Conservation (phyloP, 2,888 invertebrate genomes). For the Scaptomyza polygonia region DNA sequence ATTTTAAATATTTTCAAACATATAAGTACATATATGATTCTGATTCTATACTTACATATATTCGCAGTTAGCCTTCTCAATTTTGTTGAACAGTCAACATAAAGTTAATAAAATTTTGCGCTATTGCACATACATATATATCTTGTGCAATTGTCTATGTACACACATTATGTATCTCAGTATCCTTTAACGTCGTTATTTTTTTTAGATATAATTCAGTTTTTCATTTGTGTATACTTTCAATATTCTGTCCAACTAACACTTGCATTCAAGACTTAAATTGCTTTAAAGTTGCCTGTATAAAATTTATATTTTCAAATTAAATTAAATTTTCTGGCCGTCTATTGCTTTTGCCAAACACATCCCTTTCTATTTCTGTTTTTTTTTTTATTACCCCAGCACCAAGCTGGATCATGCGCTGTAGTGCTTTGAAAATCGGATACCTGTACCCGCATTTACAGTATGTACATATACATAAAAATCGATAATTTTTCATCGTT, state of each 20-base stretch:
- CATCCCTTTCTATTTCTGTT: slow-evolving; percentile 5
- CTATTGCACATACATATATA: not conserved
- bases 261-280: not conserved
- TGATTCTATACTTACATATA: slow-evolving; percentile 3
- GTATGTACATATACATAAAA: not conserved
- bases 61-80: not conserved
- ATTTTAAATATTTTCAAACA: not conserved
- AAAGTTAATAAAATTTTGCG: not conserved
- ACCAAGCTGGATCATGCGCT: slow-evolving; percentile 6
- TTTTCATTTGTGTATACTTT: not conserved
- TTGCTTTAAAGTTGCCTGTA: not conserved
- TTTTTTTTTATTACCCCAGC: not conserved
- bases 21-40: not conserved
- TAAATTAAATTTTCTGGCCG: not conserved
- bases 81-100: not conserved
- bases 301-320: not conserved
- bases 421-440: not conserved
- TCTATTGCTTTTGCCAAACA: slow-evolving; percentile 1
- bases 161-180: slow-evolving; percentile 6
- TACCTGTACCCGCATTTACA: slow-evolving; percentile 1
- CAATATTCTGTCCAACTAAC: not conserved
- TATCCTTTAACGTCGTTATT: not conserved
- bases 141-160: slow-evolving; percentile 3
- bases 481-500: slow-evolving; percentile 1
- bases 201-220: not conserved